These are phyloP conservation scores for Drosophila niveifrons DNA, from an alignment of 2,888 invertebrate species.

Conservation along the genomic window DNA sequence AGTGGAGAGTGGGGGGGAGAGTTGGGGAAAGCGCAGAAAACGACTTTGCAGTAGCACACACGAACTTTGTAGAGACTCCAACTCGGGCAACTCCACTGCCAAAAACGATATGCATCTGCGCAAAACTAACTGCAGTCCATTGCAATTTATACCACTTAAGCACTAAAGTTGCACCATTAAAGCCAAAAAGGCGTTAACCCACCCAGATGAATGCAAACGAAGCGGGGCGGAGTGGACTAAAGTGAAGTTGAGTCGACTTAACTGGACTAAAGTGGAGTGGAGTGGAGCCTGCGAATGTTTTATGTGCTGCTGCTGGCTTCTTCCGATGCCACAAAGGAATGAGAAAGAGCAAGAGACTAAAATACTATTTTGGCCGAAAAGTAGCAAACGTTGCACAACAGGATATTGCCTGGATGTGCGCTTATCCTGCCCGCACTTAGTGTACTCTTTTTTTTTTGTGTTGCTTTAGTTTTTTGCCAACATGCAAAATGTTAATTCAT, in stretches of 20 bases:
- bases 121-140: conserved; percentile 42
- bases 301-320: conserved; percentile 44
- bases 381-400: conserved; percentile 34
- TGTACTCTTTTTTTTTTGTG: not conserved
- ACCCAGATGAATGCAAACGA: conserved; percentile 49
- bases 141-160: conserved; percentile 77
- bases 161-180: conserved; percentile 75
- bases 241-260: not conserved
- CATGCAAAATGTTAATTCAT: conserved; percentile 80
- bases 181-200: conserved; percentile 72
- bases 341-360: conserved; percentile 34
- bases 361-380: conserved; percentile 48
- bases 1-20: not conserved
- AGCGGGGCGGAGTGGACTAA: conserved; percentile 9
- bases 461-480: conserved; percentile 29
- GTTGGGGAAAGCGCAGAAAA: conserved; percentile 17
- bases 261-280: not conserved
- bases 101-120: conserved; percentile 61
- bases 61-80: conserved; percentile 17
- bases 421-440: conserved; percentile 50
- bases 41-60: conserved; percentile 19
- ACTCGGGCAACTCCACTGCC: not conserved
- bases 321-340: conserved; percentile 27
- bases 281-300: conserved; percentile 65
- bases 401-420: conserved; percentile 47